Conservation (phyloP, 2,797 vertebrate genomes). For the Furcifer pardalis region DNA sequence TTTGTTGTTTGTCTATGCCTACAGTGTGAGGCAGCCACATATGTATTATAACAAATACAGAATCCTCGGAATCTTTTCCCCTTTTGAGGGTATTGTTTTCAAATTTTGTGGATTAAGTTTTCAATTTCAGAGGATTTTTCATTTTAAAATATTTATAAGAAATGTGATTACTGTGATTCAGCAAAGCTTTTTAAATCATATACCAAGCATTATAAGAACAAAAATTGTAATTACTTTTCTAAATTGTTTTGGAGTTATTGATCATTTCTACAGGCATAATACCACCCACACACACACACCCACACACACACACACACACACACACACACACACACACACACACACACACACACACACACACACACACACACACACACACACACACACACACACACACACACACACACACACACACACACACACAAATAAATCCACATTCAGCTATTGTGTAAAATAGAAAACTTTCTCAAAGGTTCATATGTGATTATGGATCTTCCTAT, state of each 20-base stretch:
- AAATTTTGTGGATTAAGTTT: conserved; percentile 27
- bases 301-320: no score
- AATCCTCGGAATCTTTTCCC: conserved; percentile 6
- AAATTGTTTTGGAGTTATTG: conserved; percentile 48
- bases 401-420: no score
- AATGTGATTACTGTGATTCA: conserved; percentile 34
- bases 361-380: no score
- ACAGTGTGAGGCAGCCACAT: neutral
- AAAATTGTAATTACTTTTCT: conserved; percentile 56
- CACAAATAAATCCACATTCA: neutral
- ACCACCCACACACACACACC: no score
- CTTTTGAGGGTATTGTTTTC: conserved; percentile 27
- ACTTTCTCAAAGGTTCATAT: neutral
- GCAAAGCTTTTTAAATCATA: conserved; percentile 46
- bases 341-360: no score
- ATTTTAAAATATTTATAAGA: conserved; percentile 32
- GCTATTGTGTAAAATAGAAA: neutral
- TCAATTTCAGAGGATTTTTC: conserved; percentile 45
- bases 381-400: no score
- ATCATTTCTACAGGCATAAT: conserved; percentile 38
- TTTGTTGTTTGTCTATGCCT: neutral
- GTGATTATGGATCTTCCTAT: neutral
- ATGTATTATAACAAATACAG: neutral
- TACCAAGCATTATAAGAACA: conserved; percentile 13
- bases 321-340: no score